phyloP scores from a whole-genome alignment of 2,888 invertebrate genomes.

The Leucophenga montana region DNA sequence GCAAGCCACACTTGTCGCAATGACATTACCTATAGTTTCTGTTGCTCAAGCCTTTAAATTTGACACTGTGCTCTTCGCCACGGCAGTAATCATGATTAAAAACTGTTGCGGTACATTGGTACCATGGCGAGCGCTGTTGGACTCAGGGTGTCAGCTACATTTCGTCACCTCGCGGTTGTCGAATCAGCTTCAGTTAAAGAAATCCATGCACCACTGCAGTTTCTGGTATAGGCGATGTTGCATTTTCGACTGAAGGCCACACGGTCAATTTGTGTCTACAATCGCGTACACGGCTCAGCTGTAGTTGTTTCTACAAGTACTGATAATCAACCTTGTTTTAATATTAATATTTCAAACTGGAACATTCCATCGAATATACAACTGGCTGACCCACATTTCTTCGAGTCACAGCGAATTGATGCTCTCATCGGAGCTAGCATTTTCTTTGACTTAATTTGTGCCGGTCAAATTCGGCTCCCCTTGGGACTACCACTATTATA shows the following conservation, averaged over 20 bases:
- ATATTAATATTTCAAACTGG: too few species aligned
- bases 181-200: constrained; percentile 28
- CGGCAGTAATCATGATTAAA: constrained; percentile 35
- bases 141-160: too few species aligned
- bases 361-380: constrained; percentile 23
- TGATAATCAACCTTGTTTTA: constrained; percentile 39
- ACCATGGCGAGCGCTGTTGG: constrained; percentile 30
- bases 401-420: background rate
- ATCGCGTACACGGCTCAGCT: constrained; percentile 35
- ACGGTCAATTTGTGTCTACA: constrained; percentile 21
- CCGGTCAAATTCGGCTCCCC: background rate
- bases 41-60: too few species aligned
- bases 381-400: constrained; percentile 10
- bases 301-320: constrained; percentile 41
- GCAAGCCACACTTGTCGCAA: too few species aligned
- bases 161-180: constrained; percentile 22
- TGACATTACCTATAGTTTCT: too few species aligned
- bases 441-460: background rate
- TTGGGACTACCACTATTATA: background rate
- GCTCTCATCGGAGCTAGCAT: background rate
- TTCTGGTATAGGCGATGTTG: constrained; percentile 28
- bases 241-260: background rate
- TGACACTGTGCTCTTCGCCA: too few species aligned
- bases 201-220: background rate
- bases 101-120: constrained; percentile 30